Conservation (phyloP, 2,888 invertebrate genomes). For the Leucoptera coffeella region DNA sequence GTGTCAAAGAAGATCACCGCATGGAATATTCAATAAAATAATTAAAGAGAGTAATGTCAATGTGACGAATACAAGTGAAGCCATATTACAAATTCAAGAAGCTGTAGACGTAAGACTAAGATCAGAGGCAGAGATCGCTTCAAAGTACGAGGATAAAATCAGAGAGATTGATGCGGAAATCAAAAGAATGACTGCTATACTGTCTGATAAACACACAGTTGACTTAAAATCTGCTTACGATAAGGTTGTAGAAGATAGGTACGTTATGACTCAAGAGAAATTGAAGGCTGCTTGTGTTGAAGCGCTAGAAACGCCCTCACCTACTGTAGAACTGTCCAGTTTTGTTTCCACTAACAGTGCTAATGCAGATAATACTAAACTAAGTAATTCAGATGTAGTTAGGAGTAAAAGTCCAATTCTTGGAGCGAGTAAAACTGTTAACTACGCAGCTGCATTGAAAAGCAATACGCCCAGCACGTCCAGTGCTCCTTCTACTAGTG, state of each 20-base stretch:
- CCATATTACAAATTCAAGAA: conserved; percentile 34
- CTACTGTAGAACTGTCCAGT: too few species aligned
- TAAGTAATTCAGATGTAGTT: too few species aligned
- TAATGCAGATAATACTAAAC: conserved; percentile 19
- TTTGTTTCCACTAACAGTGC: too few species aligned
- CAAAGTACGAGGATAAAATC: conserved; percentile 29
- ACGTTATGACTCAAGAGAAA: conserved; percentile 22
- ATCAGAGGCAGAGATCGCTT: conserved; percentile 31
- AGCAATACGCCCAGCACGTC: conserved; percentile 12
- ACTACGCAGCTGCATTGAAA: conserved; percentile 31
- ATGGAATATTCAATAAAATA: conserved; percentile 35
- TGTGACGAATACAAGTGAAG: conserved; percentile 26
- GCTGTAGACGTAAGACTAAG: conserved; percentile 30
- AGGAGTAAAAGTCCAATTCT: conserved; percentile 18
- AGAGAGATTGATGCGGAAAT: conserved; percentile 40
- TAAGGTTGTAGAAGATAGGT: conserved; percentile 20
- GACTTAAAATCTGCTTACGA: conserved; percentile 23
- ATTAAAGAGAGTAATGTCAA: conserved; percentile 32
- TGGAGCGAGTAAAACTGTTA: conserved; percentile 15
- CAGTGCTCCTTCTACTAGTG: background rate
- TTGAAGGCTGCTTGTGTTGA: conserved; percentile 35
- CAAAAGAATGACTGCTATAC: conserved; percentile 32
- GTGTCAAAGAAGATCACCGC: conserved; percentile 18
- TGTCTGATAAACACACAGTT: conserved; percentile 28
- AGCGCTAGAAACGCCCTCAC: conserved; percentile 22